A percentile compares a stretch with the other conserved stretches of the same genome.
Conservation (phyloP, 1,140 invertebrate genomes). For the Theocolax elegans region DNA sequence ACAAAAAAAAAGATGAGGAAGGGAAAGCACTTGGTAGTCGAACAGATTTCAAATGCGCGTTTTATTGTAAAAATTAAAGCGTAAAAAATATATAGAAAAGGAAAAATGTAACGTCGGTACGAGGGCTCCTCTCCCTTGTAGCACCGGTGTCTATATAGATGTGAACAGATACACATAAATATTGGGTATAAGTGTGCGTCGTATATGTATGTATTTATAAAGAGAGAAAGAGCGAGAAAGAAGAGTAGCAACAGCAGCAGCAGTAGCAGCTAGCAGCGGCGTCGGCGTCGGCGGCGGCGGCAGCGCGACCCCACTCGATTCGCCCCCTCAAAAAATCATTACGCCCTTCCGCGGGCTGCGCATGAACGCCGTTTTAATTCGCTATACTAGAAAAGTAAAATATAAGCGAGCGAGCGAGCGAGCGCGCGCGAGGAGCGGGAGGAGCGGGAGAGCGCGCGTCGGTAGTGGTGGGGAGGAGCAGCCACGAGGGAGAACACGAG, state of each 20-base stretch:
- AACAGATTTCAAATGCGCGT: no score
- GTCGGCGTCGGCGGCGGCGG: not conserved
- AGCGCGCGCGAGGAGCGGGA: slow-evolving; percentile 32
- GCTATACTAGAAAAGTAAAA: slow-evolving; percentile 69
- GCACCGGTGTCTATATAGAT: not conserved
- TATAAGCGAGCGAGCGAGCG: slow-evolving; percentile 53
- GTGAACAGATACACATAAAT: not conserved
- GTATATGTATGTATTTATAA: no score
- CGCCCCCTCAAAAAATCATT: slow-evolving; percentile 70
- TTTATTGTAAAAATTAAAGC: no score
- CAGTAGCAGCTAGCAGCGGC: slow-evolving; percentile 16
- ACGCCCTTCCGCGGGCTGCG: slow-evolving; percentile 68
- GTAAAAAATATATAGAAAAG: no score
- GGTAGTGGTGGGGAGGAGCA: slow-evolving; percentile 35
- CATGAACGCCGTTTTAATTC: slow-evolving; percentile 71
- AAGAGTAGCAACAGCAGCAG: not conserved
- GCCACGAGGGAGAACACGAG: slow-evolving; percentile 18
- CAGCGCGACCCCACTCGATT: slow-evolving; percentile 65
- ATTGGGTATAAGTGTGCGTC: no score
- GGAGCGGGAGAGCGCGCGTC: slow-evolving; percentile 1
- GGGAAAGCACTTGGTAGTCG: no score
- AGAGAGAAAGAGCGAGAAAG: slow-evolving; percentile 23
- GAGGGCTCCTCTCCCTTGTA: not conserved
- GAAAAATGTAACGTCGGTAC: no score
- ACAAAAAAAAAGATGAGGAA: no score